Conservation (phyloP, 2,888 invertebrate species). For the Brachypalpus laphriformis region DNA sequence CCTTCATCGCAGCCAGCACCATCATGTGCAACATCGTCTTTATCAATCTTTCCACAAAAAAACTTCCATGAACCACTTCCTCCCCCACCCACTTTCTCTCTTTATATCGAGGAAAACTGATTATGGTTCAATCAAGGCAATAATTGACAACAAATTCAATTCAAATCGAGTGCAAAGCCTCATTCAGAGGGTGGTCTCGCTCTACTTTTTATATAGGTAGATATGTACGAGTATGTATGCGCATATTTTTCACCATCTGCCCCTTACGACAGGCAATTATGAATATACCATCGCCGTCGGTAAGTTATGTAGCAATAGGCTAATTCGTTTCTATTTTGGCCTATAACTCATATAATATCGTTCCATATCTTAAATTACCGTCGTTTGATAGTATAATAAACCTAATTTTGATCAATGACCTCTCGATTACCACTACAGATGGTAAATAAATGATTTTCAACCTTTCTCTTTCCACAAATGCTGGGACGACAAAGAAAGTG, state of each 20-base stretch:
- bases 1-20: conserved; percentile 10
- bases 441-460: not conserved
- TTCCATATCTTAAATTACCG: not conserved
- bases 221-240: not conserved
- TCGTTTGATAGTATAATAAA: not conserved
- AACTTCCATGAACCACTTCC: not conserved
- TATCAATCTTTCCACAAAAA: not conserved
- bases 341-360: not conserved
- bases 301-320: not conserved
- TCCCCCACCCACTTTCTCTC: not conserved
- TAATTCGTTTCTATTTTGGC: not conserved
- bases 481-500: not conserved
- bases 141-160: conserved; percentile 59
- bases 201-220: no score
- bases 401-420: conserved; percentile 6
- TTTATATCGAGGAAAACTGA: conserved; percentile 33
- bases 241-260: not conserved
- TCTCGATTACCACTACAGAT: not conserved
- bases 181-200: not conserved
- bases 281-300: not conserved
- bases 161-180: conserved; percentile 42
- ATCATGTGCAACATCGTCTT: conserved; percentile 33
- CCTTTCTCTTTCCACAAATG: not conserved
- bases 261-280: not conserved
- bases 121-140: conserved; percentile 44